Conservation (phyloP, 2,888 invertebrate genomes). For the Andrena dorsata region DNA sequence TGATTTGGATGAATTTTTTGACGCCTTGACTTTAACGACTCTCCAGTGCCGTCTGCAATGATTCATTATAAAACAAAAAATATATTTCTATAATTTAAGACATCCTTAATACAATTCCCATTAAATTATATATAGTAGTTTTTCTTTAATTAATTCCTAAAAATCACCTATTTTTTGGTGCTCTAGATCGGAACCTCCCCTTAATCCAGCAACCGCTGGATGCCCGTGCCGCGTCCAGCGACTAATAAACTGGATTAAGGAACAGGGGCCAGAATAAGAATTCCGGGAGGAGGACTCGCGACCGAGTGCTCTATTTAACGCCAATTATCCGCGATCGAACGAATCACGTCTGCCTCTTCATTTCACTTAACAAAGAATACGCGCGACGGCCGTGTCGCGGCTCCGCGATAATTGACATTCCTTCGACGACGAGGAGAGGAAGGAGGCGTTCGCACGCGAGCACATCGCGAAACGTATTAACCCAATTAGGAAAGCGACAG, state of each 20-base stretch:
- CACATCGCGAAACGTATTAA: conserved; percentile 53
- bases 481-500: conserved; percentile 62
- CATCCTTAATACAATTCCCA: too few relatives aligned
- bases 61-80: too few relatives aligned
- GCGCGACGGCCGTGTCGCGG: conserved; percentile 14
- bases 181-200: too few relatives aligned
- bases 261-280: conserved; percentile 8
- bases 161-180: too few relatives aligned
- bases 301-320: conserved; percentile 7
- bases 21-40: too few relatives aligned
- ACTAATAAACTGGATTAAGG: conserved; percentile 36
- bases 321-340: conserved; percentile 23
- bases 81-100: too few relatives aligned
- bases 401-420: conserved; percentile 53
- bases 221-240: not conserved
- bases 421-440: conserved; percentile 8
- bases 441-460: conserved; percentile 14
- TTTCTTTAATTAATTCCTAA: too few relatives aligned
- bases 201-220: conserved; percentile 11
- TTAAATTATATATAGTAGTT: too few relatives aligned
- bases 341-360: not conserved
- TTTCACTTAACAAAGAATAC: conserved; percentile 10
- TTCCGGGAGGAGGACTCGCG: not conserved
- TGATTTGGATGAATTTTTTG: too few relatives aligned
- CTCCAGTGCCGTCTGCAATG: too few relatives aligned